A percentile compares a stretch with the other conserved stretches of the same genome.
Conservation (phyloP, 2,797 vertebrate species). For the Peromyscus eremicus region DNA sequence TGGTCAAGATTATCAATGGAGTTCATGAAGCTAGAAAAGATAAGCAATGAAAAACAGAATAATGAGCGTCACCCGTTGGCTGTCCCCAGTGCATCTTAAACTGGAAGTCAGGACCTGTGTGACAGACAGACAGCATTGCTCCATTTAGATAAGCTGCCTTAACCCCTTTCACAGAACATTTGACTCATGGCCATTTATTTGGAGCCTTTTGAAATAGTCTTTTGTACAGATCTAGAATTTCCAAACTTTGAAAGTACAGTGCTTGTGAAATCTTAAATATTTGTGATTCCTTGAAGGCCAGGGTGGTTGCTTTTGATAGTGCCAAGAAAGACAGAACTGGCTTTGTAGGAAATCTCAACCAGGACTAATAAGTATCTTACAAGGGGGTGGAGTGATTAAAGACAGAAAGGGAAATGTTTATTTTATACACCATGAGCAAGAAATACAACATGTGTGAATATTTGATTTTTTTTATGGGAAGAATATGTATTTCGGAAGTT, state of each 20-base stretch:
- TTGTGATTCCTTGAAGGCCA: conserved; percentile 29
- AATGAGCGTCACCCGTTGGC: neutral
- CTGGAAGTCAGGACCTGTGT: neutral
- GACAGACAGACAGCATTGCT: neutral
- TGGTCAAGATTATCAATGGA: neutral
- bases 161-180: neutral
- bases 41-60: neutral
- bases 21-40: neutral
- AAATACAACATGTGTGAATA: neutral
- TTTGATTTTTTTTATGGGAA: neutral
- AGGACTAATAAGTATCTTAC: neutral
- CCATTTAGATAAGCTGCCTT: neutral
- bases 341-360: neutral
- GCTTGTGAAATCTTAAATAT: conserved; percentile 4
- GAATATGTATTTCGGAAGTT: neutral
- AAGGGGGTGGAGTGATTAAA: neutral
- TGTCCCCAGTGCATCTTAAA: neutral
- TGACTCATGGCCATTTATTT: conserved; percentile 27
- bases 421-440: conserved; percentile 30
- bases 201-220: neutral
- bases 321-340: neutral
- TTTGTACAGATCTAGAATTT: conserved; percentile 8
- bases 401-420: neutral
- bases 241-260: neutral
- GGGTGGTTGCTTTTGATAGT: neutral